Conservation (phyloP, 2,888 invertebrate species). For the Drosophila setosimentum region DNA sequence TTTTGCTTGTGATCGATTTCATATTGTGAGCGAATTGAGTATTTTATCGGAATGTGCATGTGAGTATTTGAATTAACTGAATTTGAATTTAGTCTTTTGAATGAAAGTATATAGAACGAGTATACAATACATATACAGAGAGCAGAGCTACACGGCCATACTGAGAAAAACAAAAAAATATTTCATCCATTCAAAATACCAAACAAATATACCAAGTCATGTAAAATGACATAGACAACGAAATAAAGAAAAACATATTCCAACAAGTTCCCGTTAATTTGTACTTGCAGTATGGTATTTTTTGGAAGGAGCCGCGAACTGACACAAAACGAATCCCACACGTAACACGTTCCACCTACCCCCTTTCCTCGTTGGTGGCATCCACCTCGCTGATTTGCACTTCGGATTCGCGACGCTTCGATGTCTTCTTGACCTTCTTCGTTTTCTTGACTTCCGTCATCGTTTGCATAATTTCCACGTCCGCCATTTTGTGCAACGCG, state of each 20-base stretch:
- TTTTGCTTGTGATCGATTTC: constrained; percentile 49
- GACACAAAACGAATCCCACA: constrained; percentile 64
- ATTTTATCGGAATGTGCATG: constrained; percentile 48
- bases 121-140: constrained; percentile 37
- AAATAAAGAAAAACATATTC: background rate
- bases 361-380: constrained; percentile 89
- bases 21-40: constrained; percentile 29
- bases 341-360: constrained; percentile 92
- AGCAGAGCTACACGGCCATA: constrained; percentile 18
- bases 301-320: constrained; percentile 46
- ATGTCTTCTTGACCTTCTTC: constrained; percentile 96
- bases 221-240: background rate
- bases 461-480: constrained; percentile 95
- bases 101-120: constrained; percentile 23
- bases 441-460: constrained; percentile 93
- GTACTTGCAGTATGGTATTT: constrained; percentile 2
- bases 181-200: constrained; percentile 44
- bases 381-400: constrained; percentile 93
- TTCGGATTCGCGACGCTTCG: constrained; percentile 93
- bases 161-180: constrained; percentile 8
- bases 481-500: constrained; percentile 89
- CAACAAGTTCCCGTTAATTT: background rate
- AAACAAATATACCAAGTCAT: constrained; percentile 28
- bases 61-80: constrained; percentile 12
- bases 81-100: constrained; percentile 24